Base-by-base conservation (phyloP, 2,888 invertebrate species). In the Drosophila testacea region DNA sequence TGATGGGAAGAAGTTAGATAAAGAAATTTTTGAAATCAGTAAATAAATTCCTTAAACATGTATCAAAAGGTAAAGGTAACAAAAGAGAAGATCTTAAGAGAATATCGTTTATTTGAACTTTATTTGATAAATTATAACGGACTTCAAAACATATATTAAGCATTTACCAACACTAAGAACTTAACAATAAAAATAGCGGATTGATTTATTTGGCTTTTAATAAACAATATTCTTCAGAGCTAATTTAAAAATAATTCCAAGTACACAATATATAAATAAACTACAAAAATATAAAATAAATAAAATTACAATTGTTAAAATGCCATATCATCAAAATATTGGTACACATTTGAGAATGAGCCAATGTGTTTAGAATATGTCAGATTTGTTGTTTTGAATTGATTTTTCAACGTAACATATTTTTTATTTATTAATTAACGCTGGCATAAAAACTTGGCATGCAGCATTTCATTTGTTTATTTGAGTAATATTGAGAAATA, bases 391-490 rank as follows among this genome's bases (percentile, higher is more conserved):
- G 39, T 42, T 28, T 42, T 5, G 6, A 41, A 41, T 22, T 10
- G 46, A 54, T 50, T 36, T 22, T 50, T 50, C 7, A 36, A 50
- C 22, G 22, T n/a, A 50, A 50, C 22, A 50, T 36, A 50, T 59
- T 60, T 63, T 13, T 36, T 61, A 66, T 74, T 56, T 74, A 74
- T 77, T 79, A 69, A 80, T 86, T 78, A 86, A 62, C 62, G 74
- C 70, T 36, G 55, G 50, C 64, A 74, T 66, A 38, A 47, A 60
- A 63, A 65, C 54, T 61, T 51, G 48, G 57, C 69, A 65, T 16
- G 59, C 44, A 46, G 50, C 47, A 50, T 74, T 61, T 47, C 46
- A 39, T 79, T 82, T 88, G 77, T 88, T 83, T 89, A 72, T 87
- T 73, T 83, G 55, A 61, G 52, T 51, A 66, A 73, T 73, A 73